Percentiles rank a stretch among this genome's conserved stretches.
phyloP scores from a whole-genome alignment of 2,113 vertebrate species.

The human (Homo sapiens) region GRCh38 chr17:78806001-78806500 shows the following conservation, averaged over 20 bases:
- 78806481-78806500: slow-evolving; percentile 83
- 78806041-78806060: background rate
- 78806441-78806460: slow-evolving; percentile 87
- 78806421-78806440: slow-evolving; percentile 37
- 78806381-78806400: slow-evolving; percentile 77
- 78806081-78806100: background rate
- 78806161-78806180: slow-evolving; percentile 59
- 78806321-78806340: slow-evolving; percentile 91
- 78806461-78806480: slow-evolving; percentile 83
- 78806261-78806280: slow-evolving; percentile 87
- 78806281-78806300: slow-evolving; percentile 98
- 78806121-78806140: rapidly evolving
- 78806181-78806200: slow-evolving; percentile 81
- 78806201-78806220: slow-evolving; percentile 80
- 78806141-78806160: slow-evolving; percentile 77
- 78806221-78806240: slow-evolving; percentile 83
- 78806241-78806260: slow-evolving; percentile 86
- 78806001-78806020: background rate
- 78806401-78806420: slow-evolving; percentile 76
- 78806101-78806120: rapidly evolving
- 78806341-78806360: slow-evolving; percentile 83
- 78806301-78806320: slow-evolving; percentile 99
- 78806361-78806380: slow-evolving; percentile 68
- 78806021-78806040: background rate
- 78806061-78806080: too few relatives aligned